Conservation (phyloP, 2,888 invertebrate genomes). For the Tigriopus californicus region DNA sequence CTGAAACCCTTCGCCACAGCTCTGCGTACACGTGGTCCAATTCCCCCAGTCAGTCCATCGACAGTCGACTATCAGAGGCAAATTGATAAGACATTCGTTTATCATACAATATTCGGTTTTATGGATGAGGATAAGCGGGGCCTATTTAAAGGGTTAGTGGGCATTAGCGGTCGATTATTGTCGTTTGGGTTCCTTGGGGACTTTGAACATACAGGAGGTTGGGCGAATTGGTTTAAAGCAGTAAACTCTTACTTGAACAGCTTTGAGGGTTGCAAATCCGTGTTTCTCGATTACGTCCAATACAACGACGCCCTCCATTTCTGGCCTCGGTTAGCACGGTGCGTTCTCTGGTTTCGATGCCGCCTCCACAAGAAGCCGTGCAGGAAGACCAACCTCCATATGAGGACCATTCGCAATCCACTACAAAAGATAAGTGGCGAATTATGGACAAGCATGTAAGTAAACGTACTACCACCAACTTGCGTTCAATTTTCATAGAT, state of each 20-base stretch:
- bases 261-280: not conserved
- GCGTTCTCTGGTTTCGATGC: not conserved
- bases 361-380: conserved; percentile 8
- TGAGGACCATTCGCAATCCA: conserved; percentile 8
- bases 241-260: conserved; percentile 5
- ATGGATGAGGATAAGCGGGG: too few species aligned
- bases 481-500: too few species aligned
- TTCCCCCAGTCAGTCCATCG: not conserved
- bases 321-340: not conserved
- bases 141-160: too few species aligned
- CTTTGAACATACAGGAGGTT: not conserved
- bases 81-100: not conserved
- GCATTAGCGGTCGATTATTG: too few species aligned
- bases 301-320: not conserved
- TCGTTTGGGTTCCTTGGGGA: not conserved
- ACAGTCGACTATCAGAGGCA: not conserved
- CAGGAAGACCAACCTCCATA: conserved; percentile 6
- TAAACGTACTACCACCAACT: too few species aligned
- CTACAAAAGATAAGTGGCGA: not conserved
- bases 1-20: not conserved
- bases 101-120: too few species aligned
- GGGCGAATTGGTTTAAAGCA: not conserved
- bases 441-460: too few species aligned
- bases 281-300: not conserved
- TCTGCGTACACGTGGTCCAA: not conserved